These are phyloP conservation scores for Papilio polyxenes DNA, from an alignment of 1,140 invertebrate species.

Conservation along the genomic window DNA sequence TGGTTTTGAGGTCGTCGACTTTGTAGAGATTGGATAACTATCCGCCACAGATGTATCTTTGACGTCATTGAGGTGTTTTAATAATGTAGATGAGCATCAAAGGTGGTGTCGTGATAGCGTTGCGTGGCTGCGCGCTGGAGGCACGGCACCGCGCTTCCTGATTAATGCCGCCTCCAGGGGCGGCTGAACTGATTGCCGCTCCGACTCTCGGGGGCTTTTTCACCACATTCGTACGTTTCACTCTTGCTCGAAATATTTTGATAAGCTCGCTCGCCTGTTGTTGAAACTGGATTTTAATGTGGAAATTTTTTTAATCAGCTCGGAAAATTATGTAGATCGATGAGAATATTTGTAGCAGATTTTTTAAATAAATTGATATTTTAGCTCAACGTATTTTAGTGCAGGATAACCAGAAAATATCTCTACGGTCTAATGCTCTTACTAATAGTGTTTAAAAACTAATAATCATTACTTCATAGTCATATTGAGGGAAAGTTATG, in stretches of 20 bases:
- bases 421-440: background rate
- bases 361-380: background rate
- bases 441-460: background rate
- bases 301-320: slow-evolving; percentile 33
- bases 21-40: slow-evolving; percentile 6
- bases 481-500: slow-evolving; percentile 1
- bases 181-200: slow-evolving; percentile 59
- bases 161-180: slow-evolving; percentile 62
- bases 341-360: background rate
- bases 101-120: slow-evolving; percentile 32
- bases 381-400: background rate
- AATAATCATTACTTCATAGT: background rate
- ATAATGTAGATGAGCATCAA: slow-evolving; percentile 32
- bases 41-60: background rate
- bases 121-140: slow-evolving; percentile 22
- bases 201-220: slow-evolving; percentile 46
- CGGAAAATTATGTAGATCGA: background rate
- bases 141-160: slow-evolving; percentile 46
- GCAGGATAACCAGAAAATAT: background rate
- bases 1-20: background rate
- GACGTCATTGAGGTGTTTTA: slow-evolving; percentile 12
- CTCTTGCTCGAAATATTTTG: slow-evolving; percentile 51
- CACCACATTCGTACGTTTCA: slow-evolving; percentile 44
- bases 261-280: slow-evolving; percentile 39
- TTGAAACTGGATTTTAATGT: slow-evolving; percentile 29